These are phyloP conservation scores for Daubentonia madagascariensis DNA, from an alignment of 2,113 vertebrate genomes.

Conservation along the genomic window DNA sequence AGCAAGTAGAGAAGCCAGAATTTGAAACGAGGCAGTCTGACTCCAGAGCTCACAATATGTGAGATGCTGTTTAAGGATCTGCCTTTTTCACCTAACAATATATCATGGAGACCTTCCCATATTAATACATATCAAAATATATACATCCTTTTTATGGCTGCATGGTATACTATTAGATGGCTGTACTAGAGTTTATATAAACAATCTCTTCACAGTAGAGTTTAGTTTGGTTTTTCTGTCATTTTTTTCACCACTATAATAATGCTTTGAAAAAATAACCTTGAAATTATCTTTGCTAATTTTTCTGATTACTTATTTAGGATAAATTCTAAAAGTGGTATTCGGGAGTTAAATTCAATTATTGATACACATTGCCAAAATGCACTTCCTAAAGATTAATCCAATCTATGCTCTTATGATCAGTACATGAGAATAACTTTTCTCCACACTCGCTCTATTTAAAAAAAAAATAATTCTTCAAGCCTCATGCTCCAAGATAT, in stretches of 20 bases:
- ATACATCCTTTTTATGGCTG: neutral
- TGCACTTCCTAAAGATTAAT: neutral
- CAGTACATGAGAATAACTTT: neutral
- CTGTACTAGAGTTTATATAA: neutral
- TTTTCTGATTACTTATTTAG: neutral
- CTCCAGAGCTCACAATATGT: too few species aligned
- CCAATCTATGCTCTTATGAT: neutral
- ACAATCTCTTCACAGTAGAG: neutral
- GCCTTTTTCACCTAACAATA: neutral
- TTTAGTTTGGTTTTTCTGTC: neutral
- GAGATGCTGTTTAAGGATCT: neutral
- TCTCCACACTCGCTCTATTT: neutral
- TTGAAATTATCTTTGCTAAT: neutral
- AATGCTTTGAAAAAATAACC: neutral
- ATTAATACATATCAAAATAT: neutral
- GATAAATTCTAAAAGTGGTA: neutral
- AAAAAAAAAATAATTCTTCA: constrained; percentile 30
- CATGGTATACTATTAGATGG: neutral
- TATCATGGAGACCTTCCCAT: neutral
- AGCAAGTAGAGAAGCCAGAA: neutral
- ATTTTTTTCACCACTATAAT: neutral
- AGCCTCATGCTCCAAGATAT: neutral
- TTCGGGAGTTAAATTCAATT: neutral
- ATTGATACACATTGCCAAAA: neutral
- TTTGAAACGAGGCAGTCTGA: neutral